Evolutionary conservation across 1,140 invertebrate species (phyloP).

Genomic region (Polypedilum pembai): DNA sequence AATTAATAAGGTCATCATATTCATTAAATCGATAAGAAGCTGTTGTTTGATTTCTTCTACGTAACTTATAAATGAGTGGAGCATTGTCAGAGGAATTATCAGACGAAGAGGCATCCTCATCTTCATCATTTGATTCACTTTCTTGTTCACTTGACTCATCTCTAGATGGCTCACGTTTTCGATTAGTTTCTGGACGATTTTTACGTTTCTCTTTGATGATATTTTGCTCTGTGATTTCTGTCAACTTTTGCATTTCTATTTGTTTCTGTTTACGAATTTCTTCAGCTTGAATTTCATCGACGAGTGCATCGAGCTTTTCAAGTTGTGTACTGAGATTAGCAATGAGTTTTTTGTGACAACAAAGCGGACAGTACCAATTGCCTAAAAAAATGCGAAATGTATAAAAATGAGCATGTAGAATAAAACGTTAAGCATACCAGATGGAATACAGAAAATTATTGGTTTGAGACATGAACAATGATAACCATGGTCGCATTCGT

Average conservation of each 20-base stretch:
- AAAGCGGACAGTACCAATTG: constrained; percentile 95
- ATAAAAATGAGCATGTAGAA: too few relatives aligned
- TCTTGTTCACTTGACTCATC: constrained; percentile 35
- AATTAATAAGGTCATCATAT: constrained; percentile 89
- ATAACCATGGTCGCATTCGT: constrained; percentile 89
- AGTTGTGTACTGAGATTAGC: constrained; percentile 56
- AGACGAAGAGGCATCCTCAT: constrained; percentile 31
- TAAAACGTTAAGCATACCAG: constrained; percentile 51
- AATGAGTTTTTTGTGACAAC: constrained; percentile 75
- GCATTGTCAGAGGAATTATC: constrained; percentile 33
- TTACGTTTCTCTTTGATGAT: constrained; percentile 46
- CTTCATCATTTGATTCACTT: constrained; percentile 35
- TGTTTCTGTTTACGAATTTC: constrained; percentile 59
- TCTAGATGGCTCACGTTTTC: constrained; percentile 33
- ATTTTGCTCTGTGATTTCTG: constrained; percentile 72
- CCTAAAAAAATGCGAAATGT: too few relatives aligned
- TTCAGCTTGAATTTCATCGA: constrained; percentile 58
- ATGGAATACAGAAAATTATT: constrained; percentile 83
- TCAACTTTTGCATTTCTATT: constrained; percentile 53
- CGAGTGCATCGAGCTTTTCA: constrained; percentile 54
- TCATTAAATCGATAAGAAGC: constrained; percentile 84
- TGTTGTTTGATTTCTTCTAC: constrained; percentile 62
- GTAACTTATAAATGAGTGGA: constrained; percentile 64
- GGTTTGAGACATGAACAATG: constrained; percentile 90
- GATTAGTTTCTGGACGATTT: neutral